Evolutionary conservation across 2,797 vertebrate species (phyloP), one percentile per base, ranked within the genome.

Genomic region (Trachops cirrhosus): DNA sequence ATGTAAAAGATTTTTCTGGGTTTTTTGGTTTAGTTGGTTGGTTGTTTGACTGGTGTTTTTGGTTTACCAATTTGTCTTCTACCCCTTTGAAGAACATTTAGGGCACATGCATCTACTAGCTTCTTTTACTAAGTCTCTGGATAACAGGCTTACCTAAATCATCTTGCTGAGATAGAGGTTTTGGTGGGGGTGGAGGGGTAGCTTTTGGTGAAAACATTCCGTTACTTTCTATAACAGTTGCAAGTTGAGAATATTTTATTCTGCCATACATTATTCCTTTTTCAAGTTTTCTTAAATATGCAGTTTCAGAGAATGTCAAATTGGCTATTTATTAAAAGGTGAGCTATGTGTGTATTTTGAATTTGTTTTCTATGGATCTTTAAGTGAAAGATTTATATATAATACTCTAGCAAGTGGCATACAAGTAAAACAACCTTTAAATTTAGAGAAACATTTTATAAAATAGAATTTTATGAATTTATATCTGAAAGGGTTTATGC

Each of bases 401-500:
- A 73, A 70, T 92, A 9, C 8, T 21, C 8, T 37, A 92, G 57
- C 9, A 71, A 80, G 83, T 71, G 16, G 0, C 19, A 57, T 68
- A 21, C 1, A 64, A 64, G 1, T 54, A 50, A 86, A 95, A 77
- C 14, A 32, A 80, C 73, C 3, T n/a, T 29, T 14, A 92, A 44
- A 70, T 71, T 89, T 64, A 80, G 64, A 93, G 85, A 73, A 90
- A 68, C 10, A 80, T 70, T 88, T 91, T 9, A 39, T 64, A 59
- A 77, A 87, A 44, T 79, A 3, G 12, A 82, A 89, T 94, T 91
- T 44, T 34, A 75, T 79, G 22, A 92, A 78, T 57, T 67, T 67
- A 91, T 82, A 90, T 85, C 41, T 93, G 44, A 91, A 82, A 92
- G 14, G 84, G 9, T 89, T 89, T 93, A 91, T 71, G 16, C 2